Conservation (phyloP, 1,140 invertebrate species). For the Hormaphis cornu region DNA sequence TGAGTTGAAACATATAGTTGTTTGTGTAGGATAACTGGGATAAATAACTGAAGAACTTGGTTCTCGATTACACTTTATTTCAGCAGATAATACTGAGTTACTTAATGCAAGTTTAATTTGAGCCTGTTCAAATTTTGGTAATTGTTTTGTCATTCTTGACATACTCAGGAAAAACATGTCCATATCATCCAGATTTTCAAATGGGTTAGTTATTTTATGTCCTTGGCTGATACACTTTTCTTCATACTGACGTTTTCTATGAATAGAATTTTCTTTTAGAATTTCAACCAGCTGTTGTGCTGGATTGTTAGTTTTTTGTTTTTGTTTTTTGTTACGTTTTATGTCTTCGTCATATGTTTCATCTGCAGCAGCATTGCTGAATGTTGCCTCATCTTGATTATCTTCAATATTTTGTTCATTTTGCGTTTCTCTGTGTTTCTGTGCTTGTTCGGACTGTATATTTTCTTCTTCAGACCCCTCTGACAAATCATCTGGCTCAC, state of each 20-base stretch:
- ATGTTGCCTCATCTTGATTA: background rate
- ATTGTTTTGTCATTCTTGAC: background rate
- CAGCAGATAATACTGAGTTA: background rate
- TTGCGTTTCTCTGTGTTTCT: background rate
- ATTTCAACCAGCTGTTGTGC: background rate
- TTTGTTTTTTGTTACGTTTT: background rate
- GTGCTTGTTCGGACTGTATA: background rate
- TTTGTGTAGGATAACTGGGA: background rate
- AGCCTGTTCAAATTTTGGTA: slow-evolving; percentile 1
- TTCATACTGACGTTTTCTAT: background rate
- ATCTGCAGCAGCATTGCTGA: background rate
- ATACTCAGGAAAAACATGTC: slow-evolving; percentile 4
- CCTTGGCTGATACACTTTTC: background rate
- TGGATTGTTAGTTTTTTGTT: background rate
- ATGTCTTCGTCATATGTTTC: background rate
- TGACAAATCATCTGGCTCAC: background rate
- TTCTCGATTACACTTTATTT: background rate
- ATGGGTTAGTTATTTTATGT: background rate
- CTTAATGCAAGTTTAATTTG: slow-evolving; percentile 11
- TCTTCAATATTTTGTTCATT: background rate
- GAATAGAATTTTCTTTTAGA: slow-evolving; percentile 8
- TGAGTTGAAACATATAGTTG: background rate
- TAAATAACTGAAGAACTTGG: background rate
- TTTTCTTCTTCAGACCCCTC: background rate
- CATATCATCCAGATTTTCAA: background rate